phyloP scores from a whole-genome alignment of 2,888 invertebrate genomes.

The Acrocera orbiculus region DNA sequence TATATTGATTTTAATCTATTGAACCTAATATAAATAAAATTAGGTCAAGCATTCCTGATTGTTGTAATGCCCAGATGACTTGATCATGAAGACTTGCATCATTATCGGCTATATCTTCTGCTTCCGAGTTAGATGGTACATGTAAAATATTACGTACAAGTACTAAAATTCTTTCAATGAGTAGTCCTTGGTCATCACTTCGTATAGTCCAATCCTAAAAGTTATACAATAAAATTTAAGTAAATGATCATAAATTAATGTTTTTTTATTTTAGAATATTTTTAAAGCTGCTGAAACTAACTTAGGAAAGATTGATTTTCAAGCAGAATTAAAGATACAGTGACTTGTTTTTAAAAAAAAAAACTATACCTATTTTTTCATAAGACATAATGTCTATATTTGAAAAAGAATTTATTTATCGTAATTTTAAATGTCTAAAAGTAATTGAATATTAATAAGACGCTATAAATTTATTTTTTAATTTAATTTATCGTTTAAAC shows the following conservation, averaged over 20 bases:
- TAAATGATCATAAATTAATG: conserved; percentile 10
- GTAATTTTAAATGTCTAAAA: too few species aligned
- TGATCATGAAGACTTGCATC: conserved; percentile 91
- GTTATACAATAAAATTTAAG: too few species aligned
- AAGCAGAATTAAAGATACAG: too few species aligned
- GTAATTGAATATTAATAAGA: too few species aligned
- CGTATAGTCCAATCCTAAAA: conserved; percentile 62
- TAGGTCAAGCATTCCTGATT: conserved; percentile 74
- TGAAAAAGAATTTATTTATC: too few species aligned
- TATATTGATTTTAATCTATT: conserved; percentile 69
- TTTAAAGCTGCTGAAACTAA: too few species aligned
- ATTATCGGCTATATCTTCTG: conserved; percentile 66
- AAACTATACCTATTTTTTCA: too few species aligned
- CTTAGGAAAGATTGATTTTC: too few species aligned
- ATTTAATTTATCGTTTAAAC: too few species aligned
- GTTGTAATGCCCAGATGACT: conserved; percentile 76
- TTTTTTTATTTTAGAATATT: background rate
- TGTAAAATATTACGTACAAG: conserved; percentile 82
- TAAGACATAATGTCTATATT: too few species aligned
- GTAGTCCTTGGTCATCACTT: conserved; percentile 73
- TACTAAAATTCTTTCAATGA: conserved; percentile 81
- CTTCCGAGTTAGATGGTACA: conserved; percentile 65
- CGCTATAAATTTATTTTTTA: too few species aligned
- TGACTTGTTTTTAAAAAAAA: too few species aligned
- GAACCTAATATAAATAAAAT: conserved; percentile 72